Conservation (phyloP, 2,888 invertebrate genomes). For the Caenorhabditis plicata region DNA sequence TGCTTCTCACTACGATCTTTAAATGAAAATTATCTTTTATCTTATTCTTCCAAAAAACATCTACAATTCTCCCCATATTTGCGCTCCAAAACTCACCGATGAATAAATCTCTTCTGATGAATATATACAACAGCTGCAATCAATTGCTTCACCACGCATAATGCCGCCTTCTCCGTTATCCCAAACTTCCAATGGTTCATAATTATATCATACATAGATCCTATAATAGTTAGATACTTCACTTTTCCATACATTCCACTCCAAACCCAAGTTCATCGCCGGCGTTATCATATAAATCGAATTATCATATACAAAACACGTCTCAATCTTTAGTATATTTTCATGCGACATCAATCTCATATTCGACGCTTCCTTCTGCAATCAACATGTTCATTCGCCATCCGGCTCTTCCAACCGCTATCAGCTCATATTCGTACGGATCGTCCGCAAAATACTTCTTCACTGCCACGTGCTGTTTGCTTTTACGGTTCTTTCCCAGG, state of each 20-base stretch:
- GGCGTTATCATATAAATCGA: conserved; percentile 20
- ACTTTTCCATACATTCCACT: neutral
- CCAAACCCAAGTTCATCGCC: conserved; percentile 12
- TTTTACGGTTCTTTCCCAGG: conserved; percentile 8
- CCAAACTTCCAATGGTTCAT: conserved; percentile 68
- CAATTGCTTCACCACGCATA: conserved; percentile 79
- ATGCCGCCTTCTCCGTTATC: conserved; percentile 80
- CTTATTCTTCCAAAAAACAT: neutral
- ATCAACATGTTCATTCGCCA: neutral
- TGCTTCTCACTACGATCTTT: no score
- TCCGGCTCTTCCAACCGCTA: conserved; percentile 15
- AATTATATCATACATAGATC: conserved; percentile 32
- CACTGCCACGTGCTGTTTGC: conserved; percentile 15
- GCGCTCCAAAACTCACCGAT: conserved; percentile 73
- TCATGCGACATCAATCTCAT: conserved; percentile 25
- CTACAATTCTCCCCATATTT: no score
- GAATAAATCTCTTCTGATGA: conserved; percentile 81
- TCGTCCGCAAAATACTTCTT: conserved; percentile 22
- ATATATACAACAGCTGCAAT: conserved; percentile 81
- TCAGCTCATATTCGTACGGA: conserved; percentile 13
- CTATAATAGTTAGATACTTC: neutral
- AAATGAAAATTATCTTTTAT: neutral
- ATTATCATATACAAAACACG: conserved; percentile 24
- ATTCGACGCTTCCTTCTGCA: conserved; percentile 36
- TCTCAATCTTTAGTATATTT: conserved; percentile 27